Percentiles rank a stretch among this genome's conserved stretches.
Conservation (phyloP, 35 echinoderm and acorn worm genomes). For the Apostichopus californicus region DNA sequence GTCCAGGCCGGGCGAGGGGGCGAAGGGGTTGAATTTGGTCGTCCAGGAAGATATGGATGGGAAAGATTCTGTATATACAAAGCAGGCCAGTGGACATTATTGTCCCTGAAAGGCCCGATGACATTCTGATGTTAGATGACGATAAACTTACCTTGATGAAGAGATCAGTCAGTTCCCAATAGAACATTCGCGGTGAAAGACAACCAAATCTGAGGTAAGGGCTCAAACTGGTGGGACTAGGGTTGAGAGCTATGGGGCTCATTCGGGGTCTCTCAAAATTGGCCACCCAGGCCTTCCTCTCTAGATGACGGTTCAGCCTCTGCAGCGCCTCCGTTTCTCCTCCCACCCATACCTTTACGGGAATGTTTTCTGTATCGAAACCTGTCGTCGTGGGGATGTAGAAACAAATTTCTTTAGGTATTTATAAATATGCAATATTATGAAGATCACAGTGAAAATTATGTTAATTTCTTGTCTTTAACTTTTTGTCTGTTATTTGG, state of each 20-base stretch:
- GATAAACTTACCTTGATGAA: slow-evolving; percentile 73
- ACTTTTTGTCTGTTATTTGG: too few relatives aligned
- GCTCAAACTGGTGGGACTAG: slow-evolving; percentile 76
- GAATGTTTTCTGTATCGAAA: slow-evolving; percentile 88
- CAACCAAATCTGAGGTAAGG: slow-evolving; percentile 95
- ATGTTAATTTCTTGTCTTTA: too few relatives aligned
- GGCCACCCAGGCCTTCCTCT: slow-evolving; percentile 95
- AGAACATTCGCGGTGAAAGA: slow-evolving; percentile 84
- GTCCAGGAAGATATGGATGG: too few relatives aligned
- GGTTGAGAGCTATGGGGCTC: slow-evolving; percentile 76
- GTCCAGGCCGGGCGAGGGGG: too few relatives aligned
- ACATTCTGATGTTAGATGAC: not conserved
- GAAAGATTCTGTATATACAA: too few relatives aligned
- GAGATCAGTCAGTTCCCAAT: slow-evolving; percentile 88
- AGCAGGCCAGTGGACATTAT: too few relatives aligned
- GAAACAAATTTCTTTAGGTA: too few relatives aligned
- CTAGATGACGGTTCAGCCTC: slow-evolving; percentile 83
- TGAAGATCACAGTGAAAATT: too few relatives aligned
- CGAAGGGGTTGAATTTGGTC: too few relatives aligned
- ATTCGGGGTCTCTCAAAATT: slow-evolving; percentile 91
- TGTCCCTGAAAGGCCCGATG: too few relatives aligned
- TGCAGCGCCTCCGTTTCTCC: slow-evolving; percentile 91
- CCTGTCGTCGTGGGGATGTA: slow-evolving; percentile 38
- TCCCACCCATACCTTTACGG: slow-evolving; percentile 78
- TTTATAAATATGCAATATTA: too few relatives aligned